phyloP scores from a whole-genome alignment of 2,113 vertebrate genomes.

The Aplodontia rufa region DNA sequence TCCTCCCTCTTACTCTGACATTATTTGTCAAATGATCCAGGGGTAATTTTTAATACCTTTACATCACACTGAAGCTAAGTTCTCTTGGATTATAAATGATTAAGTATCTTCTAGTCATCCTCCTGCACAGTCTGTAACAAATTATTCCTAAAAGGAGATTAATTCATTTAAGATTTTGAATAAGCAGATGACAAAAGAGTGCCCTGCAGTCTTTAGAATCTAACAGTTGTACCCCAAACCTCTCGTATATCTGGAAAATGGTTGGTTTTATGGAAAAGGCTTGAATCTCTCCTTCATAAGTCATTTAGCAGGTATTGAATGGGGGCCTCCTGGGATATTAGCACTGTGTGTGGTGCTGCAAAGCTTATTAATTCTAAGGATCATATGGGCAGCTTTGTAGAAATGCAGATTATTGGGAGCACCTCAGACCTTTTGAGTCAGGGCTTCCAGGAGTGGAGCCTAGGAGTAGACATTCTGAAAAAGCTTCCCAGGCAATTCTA shows the following conservation, averaged over 20 bases:
- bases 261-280: conserved; percentile 34
- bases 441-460: neutral
- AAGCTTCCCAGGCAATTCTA: neutral
- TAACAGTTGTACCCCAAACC: neutral
- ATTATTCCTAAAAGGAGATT: conserved; percentile 65
- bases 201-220: neutral
- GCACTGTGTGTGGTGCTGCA: neutral
- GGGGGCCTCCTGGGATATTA: neutral
- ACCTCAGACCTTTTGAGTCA: neutral
- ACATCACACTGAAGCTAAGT: conserved; percentile 52
- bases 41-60: conserved; percentile 73
- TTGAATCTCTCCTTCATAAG: conserved; percentile 45
- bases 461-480: neutral
- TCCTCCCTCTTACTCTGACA: conserved; percentile 62
- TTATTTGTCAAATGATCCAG: conserved; percentile 75
- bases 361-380: neutral
- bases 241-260: neutral
- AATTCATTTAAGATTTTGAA: conserved; percentile 64
- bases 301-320: conserved; percentile 14
- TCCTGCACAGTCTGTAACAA: conserved; percentile 68
- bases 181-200: conserved; percentile 59
- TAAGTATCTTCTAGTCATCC: conserved; percentile 68
- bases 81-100: conserved; percentile 72
- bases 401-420: neutral
- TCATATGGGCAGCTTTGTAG: neutral